Evolutionary conservation across 2,888 invertebrate species (phyloP).

Genomic region (Calameuta pallipes): DNA sequence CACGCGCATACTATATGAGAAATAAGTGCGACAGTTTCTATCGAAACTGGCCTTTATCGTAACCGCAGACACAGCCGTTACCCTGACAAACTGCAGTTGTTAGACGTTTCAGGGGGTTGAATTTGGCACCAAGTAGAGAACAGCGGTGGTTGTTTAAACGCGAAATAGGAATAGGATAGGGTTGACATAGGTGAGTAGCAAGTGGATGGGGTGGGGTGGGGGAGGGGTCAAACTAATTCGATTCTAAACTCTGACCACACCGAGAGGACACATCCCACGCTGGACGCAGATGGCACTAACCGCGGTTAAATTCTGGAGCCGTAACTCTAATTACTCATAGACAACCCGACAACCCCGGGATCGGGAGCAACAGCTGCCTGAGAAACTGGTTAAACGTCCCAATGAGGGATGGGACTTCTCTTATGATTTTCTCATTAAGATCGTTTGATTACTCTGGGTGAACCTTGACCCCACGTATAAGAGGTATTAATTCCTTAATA

Average conservation of each 20-base stretch:
- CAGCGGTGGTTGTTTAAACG: slow-evolving; percentile 31
- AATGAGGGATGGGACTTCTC: not conserved
- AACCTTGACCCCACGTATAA: too few relatives aligned
- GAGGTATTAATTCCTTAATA: not conserved
- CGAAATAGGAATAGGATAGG: slow-evolving; percentile 33
- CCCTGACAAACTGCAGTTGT: slow-evolving; percentile 51
- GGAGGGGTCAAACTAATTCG: slow-evolving; percentile 65
- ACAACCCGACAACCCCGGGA: slow-evolving; percentile 57
- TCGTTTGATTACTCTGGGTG: not conserved
- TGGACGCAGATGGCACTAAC: slow-evolving; percentile 66
- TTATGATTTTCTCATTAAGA: not conserved
- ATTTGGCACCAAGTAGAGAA: too few relatives aligned
- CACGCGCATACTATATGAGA: too few relatives aligned
- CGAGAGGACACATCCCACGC: slow-evolving; percentile 43
- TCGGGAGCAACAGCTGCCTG: slow-evolving; percentile 62
- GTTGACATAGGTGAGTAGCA: slow-evolving; percentile 19
- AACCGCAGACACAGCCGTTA: slow-evolving; percentile 44
- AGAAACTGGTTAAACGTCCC: slow-evolving; percentile 59
- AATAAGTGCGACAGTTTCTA: too few relatives aligned
- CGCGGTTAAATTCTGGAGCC: slow-evolving; percentile 66
- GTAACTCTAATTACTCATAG: slow-evolving; percentile 67
- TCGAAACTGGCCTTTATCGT: slow-evolving; percentile 32
- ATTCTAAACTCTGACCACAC: slow-evolving; percentile 66
- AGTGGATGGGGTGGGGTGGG: slow-evolving; percentile 35
- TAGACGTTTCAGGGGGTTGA: slow-evolving; percentile 34